These are phyloP conservation scores for Eutolmus rufibarbis DNA, from an alignment of 2,888 invertebrate genomes.

Conservation along the genomic window DNA sequence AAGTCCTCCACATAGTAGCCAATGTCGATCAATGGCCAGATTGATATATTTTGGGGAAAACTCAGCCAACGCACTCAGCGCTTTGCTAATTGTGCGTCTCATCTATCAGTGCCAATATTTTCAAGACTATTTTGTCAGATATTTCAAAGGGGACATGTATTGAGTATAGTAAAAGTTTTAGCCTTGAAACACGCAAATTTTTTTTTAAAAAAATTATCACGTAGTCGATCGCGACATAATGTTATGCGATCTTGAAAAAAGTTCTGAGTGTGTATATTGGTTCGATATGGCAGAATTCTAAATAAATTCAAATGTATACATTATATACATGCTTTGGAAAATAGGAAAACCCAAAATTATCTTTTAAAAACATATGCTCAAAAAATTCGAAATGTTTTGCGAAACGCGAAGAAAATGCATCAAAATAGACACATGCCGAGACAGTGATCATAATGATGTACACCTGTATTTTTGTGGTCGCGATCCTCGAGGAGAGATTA, in stretches of 20 bases:
- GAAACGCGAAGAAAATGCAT: neutral
- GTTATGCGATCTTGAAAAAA: neutral
- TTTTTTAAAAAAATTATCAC: neutral
- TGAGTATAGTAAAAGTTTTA: neutral
- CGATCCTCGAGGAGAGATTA: neutral
- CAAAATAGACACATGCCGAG: neutral
- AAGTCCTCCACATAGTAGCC: neutral
- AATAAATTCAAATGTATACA: neutral
- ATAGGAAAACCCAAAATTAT: neutral
- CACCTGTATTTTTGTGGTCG: neutral
- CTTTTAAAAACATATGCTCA: neutral
- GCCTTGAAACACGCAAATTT: neutral
- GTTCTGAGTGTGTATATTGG: neutral
- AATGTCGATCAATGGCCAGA: neutral
- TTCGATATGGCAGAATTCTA: neutral
- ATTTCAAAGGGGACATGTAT: neutral
- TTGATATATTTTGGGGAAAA: neutral
- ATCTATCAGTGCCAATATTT: neutral
- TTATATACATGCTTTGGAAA: neutral
- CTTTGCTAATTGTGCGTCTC: neutral
- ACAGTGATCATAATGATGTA: neutral
- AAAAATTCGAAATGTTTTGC: neutral
- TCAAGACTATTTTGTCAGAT: neutral
- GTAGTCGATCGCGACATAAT: neutral
- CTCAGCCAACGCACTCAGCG: neutral